phyloP scores from a whole-genome alignment of 1,140 invertebrate genomes.

The Bursaphelenchus mucronatus region DNA sequence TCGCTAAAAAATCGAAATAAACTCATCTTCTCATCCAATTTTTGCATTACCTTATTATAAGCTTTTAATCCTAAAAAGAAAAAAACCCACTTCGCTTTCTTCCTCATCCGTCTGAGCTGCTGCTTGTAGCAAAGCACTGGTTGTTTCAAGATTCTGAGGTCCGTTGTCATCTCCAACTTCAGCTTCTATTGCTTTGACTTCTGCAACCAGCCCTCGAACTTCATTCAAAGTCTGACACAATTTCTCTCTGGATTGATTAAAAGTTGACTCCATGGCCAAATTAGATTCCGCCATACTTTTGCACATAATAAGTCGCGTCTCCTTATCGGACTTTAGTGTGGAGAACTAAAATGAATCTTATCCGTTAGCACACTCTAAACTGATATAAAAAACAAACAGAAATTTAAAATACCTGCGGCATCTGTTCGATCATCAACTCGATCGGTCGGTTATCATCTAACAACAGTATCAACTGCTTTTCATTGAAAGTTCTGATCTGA shows the following conservation, averaged over 20 bases:
- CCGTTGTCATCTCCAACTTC: background rate
- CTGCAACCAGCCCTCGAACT: conserved; percentile 5
- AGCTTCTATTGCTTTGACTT: conserved; percentile 9
- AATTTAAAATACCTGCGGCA: conserved; percentile 13
- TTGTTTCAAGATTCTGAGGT: conserved; percentile 20
- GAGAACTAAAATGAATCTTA: background rate
- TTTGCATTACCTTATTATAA: background rate
- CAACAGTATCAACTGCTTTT: conserved; percentile 17
- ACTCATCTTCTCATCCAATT: background rate
- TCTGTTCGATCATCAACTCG: conserved; percentile 13
- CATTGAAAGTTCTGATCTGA: conserved; percentile 10
- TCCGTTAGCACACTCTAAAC: background rate
- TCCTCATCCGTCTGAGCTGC: conserved; percentile 21
- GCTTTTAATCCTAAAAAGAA: background rate
- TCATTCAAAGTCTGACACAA: conserved; percentile 10
- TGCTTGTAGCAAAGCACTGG: conserved; percentile 19
- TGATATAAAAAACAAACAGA: conserved; percentile 1
- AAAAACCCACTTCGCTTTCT: conserved; percentile 16
- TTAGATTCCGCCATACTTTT: conserved; percentile 26
- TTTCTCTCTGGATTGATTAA: conserved; percentile 14
- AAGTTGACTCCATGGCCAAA: conserved; percentile 20
- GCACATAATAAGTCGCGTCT: conserved; percentile 4
- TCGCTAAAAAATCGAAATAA: background rate
- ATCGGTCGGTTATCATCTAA: conserved; percentile 17
- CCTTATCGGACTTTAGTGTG: conserved; percentile 10